These are phyloP conservation scores for Rhyacichthys aspro DNA, from an alignment of 2,797 vertebrate genomes.

Conservation along the genomic window DNA sequence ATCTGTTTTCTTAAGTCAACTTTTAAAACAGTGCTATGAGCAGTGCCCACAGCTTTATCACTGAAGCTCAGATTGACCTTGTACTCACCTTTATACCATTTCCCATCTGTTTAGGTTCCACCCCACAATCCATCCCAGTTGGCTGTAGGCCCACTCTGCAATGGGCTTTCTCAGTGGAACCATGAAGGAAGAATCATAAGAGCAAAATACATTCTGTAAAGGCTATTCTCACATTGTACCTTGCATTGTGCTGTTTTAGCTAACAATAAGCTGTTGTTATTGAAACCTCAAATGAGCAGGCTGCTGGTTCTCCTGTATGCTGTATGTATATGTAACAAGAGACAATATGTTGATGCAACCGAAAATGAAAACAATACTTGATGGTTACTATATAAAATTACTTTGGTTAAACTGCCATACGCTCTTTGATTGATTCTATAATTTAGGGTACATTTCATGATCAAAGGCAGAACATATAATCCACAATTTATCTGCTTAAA, in stretches of 20 bases:
- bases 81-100: conserved; percentile 75
- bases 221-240: conserved; percentile 56
- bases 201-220: conserved; percentile 53
- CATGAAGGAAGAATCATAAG: conserved; percentile 60
- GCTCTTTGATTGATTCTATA: no score
- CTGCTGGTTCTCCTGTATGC: conserved; percentile 11
- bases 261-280: conserved; percentile 3
- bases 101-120: conserved; percentile 83
- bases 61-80: conserved; percentile 76
- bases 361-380: neutral
- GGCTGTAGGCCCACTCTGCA: conserved; percentile 78
- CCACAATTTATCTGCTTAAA: no score
- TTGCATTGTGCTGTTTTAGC: conserved; percentile 41
- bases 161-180: conserved; percentile 69
- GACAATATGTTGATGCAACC: neutral
- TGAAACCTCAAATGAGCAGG: neutral
- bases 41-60: conserved; percentile 82
- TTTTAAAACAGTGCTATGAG: conserved; percentile 82
- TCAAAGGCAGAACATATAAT: no score
- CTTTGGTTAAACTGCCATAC: no score
- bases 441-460: no score
- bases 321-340: conserved; percentile 10
- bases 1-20: conserved; percentile 84
- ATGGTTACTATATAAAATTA: no score
- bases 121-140: conserved; percentile 75